Evolutionary conservation across 2,888 invertebrate species (phyloP).

Genomic region (Synergus laeviventris): DNA sequence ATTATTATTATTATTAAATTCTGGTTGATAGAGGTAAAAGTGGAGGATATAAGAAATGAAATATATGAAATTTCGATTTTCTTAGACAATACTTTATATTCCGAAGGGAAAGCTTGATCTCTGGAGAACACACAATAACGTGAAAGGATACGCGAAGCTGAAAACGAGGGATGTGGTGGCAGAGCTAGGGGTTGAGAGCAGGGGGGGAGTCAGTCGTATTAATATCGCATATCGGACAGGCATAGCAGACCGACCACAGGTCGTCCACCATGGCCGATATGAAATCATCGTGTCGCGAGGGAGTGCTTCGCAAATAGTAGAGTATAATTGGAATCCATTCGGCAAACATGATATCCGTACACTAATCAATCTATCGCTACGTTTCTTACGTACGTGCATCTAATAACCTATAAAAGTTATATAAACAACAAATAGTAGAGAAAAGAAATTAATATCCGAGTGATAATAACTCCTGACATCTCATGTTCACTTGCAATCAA

Average conservation of each 20-base stretch:
- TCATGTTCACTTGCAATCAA: no score
- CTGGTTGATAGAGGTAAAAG: no score
- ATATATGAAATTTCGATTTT: slow-evolving; percentile 38
- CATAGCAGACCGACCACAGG: slow-evolving; percentile 55
- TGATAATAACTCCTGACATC: no score
- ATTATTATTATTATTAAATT: no score
- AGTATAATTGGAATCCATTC: slow-evolving; percentile 74
- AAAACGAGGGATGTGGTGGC: slow-evolving; percentile 10
- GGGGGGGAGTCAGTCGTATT: slow-evolving; percentile 71
- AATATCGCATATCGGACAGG: slow-evolving; percentile 74
- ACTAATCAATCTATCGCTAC: slow-evolving; percentile 72
- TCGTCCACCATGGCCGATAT: slow-evolving; percentile 61
- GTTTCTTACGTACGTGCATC: slow-evolving; percentile 50
- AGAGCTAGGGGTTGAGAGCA: slow-evolving; percentile 45
- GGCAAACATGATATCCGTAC: slow-evolving; percentile 68
- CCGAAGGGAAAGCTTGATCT: slow-evolving; percentile 16
- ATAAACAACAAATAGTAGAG: background rate
- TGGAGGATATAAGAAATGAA: slow-evolving; percentile 27
- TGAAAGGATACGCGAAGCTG: slow-evolving; percentile 47
- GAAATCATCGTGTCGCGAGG: slow-evolving; percentile 70
- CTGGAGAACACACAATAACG: slow-evolving; percentile 51
- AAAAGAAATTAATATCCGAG: no score
- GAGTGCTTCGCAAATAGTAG: slow-evolving; percentile 74
- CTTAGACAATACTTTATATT: background rate
- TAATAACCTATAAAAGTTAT: slow-evolving; percentile 16